These are phyloP conservation scores for Orussus abietinus DNA, from an alignment of 1,140 invertebrate genomes.

Conservation along the genomic window DNA sequence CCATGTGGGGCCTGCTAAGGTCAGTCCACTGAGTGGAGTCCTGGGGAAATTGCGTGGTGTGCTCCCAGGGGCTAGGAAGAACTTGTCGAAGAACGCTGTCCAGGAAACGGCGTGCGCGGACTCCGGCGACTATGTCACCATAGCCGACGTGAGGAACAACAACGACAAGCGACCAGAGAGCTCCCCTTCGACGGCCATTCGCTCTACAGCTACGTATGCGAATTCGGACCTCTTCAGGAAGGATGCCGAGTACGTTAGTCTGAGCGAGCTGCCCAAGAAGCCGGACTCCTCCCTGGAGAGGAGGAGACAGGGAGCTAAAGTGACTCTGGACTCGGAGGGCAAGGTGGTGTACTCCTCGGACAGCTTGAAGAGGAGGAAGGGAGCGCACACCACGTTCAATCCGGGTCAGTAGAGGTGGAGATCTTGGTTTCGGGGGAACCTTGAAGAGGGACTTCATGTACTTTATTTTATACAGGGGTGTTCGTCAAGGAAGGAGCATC, in stretches of 20 bases:
- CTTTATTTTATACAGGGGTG: slow-evolving; percentile 32
- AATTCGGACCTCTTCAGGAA: slow-evolving; percentile 46
- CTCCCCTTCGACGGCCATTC: slow-evolving; percentile 55
- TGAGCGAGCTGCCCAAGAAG: slow-evolving; percentile 69
- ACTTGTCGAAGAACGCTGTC: slow-evolving; percentile 33
- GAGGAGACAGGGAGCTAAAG: slow-evolving; percentile 69
- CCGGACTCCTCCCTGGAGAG: slow-evolving; percentile 53
- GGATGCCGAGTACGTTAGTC: slow-evolving; percentile 74
- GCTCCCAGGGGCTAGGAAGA: slow-evolving; percentile 52
- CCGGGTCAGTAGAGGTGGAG: slow-evolving; percentile 54
- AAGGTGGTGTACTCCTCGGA: slow-evolving; percentile 88
- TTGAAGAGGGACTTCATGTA: neutral
- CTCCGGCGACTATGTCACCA: slow-evolving; percentile 79
- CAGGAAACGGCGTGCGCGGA: slow-evolving; percentile 53
- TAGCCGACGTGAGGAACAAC: slow-evolving; percentile 76
- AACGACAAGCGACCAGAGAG: slow-evolving; percentile 58
- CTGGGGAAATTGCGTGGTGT: slow-evolving; percentile 49
- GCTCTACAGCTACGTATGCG: slow-evolving; percentile 33
- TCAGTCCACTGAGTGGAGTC: slow-evolving; percentile 44
- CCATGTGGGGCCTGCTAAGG: no score
- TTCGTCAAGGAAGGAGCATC: slow-evolving; percentile 47
- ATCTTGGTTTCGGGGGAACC: neutral
- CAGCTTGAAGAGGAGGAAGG: slow-evolving; percentile 75
- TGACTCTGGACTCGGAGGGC: slow-evolving; percentile 81
- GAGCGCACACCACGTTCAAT: slow-evolving; percentile 78